A percentile compares a stretch with the other conserved stretches of the same genome.
These are phyloP conservation scores for Magallana angulata DNA, from an alignment of 1,140 invertebrate species.

Conservation along the genomic window DNA sequence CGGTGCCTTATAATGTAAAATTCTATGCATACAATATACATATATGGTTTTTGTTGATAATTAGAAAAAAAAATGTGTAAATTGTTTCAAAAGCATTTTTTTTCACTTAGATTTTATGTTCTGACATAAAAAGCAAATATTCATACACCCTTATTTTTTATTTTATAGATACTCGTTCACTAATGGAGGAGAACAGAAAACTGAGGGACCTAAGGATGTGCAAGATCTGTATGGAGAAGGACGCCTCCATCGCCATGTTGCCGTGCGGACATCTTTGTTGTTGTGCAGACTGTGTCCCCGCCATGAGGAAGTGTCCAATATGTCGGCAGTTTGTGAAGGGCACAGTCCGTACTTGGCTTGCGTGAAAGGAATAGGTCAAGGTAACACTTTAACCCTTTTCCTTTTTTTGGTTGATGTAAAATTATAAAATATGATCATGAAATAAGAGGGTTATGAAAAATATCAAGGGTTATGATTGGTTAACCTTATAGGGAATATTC, in stretches of 20 bases:
- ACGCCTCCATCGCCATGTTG: constrained; percentile 91
- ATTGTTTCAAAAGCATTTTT: too few relatives aligned
- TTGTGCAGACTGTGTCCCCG: constrained; percentile 89
- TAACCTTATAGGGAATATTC: too few relatives aligned
- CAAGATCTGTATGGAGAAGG: constrained; percentile 93
- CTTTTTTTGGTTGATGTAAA: too few relatives aligned
- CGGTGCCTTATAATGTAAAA: too few relatives aligned
- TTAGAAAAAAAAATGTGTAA: too few relatives aligned
- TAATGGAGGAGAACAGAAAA: constrained; percentile 58
- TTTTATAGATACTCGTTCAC: constrained; percentile 47
- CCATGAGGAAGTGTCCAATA: constrained; percentile 88
- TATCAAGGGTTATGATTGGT: too few relatives aligned
- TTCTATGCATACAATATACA: too few relatives aligned
- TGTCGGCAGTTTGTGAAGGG: constrained; percentile 83
- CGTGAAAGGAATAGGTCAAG: constrained; percentile 32
- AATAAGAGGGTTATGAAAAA: too few relatives aligned
- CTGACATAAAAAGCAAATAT: too few relatives aligned
- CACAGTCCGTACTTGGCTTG: constrained; percentile 55
- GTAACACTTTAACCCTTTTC: background rate
- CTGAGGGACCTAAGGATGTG: constrained; percentile 90
- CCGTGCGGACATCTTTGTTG: constrained; percentile 93
- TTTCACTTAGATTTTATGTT: too few relatives aligned
- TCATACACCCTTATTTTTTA: background rate
- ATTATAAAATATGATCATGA: too few relatives aligned
- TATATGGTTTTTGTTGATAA: too few relatives aligned